Evolutionary conservation across 2,113 vertebrate genomes (phyloP), one percentile per base, ranked within the genome.

Genomic region (Phrynosoma platyrhinos): DNA sequence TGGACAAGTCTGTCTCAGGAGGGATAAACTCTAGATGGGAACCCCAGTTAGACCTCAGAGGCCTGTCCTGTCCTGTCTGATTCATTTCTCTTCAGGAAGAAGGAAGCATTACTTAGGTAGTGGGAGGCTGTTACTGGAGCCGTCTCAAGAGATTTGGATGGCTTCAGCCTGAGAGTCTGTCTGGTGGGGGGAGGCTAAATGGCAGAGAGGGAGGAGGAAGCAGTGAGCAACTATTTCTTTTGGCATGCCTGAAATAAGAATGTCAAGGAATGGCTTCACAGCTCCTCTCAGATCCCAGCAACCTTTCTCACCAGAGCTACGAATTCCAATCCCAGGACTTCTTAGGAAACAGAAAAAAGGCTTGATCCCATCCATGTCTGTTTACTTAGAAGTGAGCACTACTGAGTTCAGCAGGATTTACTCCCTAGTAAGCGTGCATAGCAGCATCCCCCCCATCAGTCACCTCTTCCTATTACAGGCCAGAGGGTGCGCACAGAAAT

Each of bases 211-310:
- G 23, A 58, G 85, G 32, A 81, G 40, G 66, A 72, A 87, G 52
- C 78, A 72, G 32, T 42, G 78, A 87, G 79, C 52, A 40, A 74
- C 53, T 81, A 62, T 80, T 80, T 81, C 2, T 81, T 72, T 72
- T 87, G 85, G 78, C 14, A 16, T 4, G 52, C 32, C 40, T 14
- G 32, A 72, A 53, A 72, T 47, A 71, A 21, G 42, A 40, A 72
- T n/a, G 23, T 6, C 77, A 72, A 42, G 25, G 55, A 55, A 76
- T 62, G 16, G 40, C 69, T 55, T 36, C 5, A 62, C 5, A 40
- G 12, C 20, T 66, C 36, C 52, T 58, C 32, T 75, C n/a, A n/a
- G 53, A 62, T 62, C 53, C 23, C 76, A 84, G 68, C 16, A 42
- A 40, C 30, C 68, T 8, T 55, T 78, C 42, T 68, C 58, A 27